Base-by-base conservation (phyloP, 92 coral and sea anemone species). In the Galaxea fascicularis region DNA sequence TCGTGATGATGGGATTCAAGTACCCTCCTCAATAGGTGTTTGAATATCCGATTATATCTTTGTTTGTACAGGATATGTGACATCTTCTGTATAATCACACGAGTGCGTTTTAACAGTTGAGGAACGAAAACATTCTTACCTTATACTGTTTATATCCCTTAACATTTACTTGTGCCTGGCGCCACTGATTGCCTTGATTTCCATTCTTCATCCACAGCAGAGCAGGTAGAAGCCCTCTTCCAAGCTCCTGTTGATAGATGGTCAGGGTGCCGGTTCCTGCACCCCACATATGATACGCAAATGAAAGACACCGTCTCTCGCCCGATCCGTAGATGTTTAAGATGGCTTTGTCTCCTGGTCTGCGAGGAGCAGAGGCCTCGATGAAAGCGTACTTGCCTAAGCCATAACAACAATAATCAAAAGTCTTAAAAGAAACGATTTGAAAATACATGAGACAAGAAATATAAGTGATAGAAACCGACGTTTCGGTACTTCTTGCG, bases 361-460 rank as follows among this genome's bases (percentile, higher is more conserved):
- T 78, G 51, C 93, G 95, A 47, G 99, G 99, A 22, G 92, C 24
- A 1, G 99, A 90, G 4, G 95, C 91, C 41, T 96, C 99, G 49
- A 93, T 89, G 52, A 90, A 96, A 65, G 90, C 92, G 84, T 94
- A 96, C 69, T 79, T 87, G 1, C 99, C 99, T 96, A 44, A 72
- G 7, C 2, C 54, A 15, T 51, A 1, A 26, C 78, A 77, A 78
- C 2, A 35, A 35, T 35, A 35, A 35, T 35, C 41, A 35, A n/a
- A n/a, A 35, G 41, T 35, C 41, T 2, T 2, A 6, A 35, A 35
- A 35, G n/a, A n/a, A n/a, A n/a, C n/a, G n/a, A n/a, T n/a, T n/a
- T n/a, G n/a, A n/a, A n/a, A n/a, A n/a, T n/a, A n/a, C n/a, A n/a
- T n/a, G n/a, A n/a, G n/a, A n/a, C n/a, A n/a, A n/a, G n/a, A n/a